Base-by-base conservation (phyloP, 2,113 vertebrate genomes). In the Nibea albiflora region DNA sequence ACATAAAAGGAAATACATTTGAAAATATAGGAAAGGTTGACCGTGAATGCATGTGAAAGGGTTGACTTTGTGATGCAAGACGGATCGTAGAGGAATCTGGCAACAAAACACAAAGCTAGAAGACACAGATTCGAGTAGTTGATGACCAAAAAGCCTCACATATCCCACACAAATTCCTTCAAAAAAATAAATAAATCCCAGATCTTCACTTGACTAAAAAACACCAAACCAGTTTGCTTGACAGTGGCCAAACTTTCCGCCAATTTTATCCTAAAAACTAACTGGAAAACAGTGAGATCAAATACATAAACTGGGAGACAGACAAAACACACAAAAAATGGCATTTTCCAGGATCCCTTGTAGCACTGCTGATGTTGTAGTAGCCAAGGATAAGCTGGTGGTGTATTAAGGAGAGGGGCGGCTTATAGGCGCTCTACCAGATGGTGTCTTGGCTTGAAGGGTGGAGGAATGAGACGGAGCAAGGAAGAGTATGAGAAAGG, bases 401-500 rank as follows among this genome's bases (percentile, higher is more conserved):
- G 16, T 73, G 7, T 58, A 90, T 84, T 84, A 49, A 28, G 88
- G 67, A 58, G 72, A 80, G 79, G 62, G 20, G 88, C 71, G 70
- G 76, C 82, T 71, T 88, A 78, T 31, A 22, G 83, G 84, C 66
- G 78, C 61, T 77, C 75, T 4, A 46, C 80, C 66, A 92, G 89
- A 93, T 90, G 86, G 80, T 85, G 74, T 78, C 49, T 81, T 89
- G 69, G 77, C 84, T 83, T 88, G 70, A 67, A 73, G 73, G 60
- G 73, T 11, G 20, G 62, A 87, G 53, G 54, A 83, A 85, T 71
- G 50, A 73, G 39, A 39, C 49, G 78, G 24, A 77, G 15, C 60
- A 22, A 81, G 20, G 68, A 73, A 54, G 28, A 63, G 61, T 84
- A 70, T 62, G 71, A 64, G 73, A 82, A 77, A 74, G 35, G 19